These are phyloP conservation scores for Sialis lutaria DNA, from an alignment of 2,888 invertebrate species.

Conservation along the genomic window DNA sequence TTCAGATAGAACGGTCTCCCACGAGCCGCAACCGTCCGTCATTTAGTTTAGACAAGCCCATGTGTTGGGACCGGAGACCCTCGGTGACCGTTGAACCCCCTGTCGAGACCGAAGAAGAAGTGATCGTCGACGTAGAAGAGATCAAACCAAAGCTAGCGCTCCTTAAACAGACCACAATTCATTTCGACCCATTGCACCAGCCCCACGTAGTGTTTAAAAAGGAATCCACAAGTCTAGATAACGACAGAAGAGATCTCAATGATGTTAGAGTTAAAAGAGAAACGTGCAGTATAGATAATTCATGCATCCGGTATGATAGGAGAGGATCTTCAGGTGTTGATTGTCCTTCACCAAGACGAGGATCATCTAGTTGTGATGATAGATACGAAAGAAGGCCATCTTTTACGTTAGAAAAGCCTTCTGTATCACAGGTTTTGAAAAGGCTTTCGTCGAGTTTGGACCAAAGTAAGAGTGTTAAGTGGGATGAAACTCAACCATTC, in stretches of 20 bases:
- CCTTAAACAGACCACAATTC: slow-evolving; percentile 3
- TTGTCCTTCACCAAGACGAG: slow-evolving; percentile 13
- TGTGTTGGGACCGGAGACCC: slow-evolving; percentile 13
- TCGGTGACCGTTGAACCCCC: slow-evolving; percentile 20
- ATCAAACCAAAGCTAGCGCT: neutral
- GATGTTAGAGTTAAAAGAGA: too few species aligned
- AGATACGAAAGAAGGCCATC: slow-evolving; percentile 16
- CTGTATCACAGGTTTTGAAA: slow-evolving; percentile 1
- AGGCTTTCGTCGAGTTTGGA: slow-evolving; percentile 8
- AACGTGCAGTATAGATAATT: neutral
- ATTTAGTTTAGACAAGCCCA: slow-evolving; percentile 3
- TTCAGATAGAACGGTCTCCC: slow-evolving; percentile 16
- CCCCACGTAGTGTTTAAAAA: neutral
- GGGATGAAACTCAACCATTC: slow-evolving; percentile 1
- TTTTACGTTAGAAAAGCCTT: slow-evolving; percentile 7
- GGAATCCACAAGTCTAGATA: neutral
- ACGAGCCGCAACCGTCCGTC: slow-evolving; percentile 5
- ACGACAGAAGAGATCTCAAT: neutral
- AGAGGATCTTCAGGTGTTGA: slow-evolving; percentile 20
- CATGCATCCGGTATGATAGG: neutral
- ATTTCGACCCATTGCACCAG: neutral
- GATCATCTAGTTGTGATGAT: slow-evolving; percentile 12
- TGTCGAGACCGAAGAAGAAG: neutral
- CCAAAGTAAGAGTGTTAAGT: slow-evolving; percentile 5
- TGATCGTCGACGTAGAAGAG: neutral